A percentile compares a stretch with the other conserved stretches of the same genome.
phyloP scores from a whole-genome alignment of 2,113 vertebrate species.

The Aphyosemion australe region DNA sequence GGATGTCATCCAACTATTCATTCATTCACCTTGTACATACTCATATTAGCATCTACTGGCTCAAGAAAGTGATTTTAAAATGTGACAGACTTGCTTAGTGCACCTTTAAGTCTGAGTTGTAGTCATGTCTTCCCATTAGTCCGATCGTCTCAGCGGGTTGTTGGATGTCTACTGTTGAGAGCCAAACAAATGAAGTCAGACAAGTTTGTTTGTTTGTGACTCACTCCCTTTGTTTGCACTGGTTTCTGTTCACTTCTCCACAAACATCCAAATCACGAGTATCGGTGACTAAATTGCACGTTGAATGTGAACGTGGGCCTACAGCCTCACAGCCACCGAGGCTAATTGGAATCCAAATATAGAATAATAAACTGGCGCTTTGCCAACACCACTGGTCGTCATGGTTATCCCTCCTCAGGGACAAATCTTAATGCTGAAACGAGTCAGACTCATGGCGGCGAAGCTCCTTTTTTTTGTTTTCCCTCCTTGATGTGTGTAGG shows the following conservation, averaged over 20 bases:
- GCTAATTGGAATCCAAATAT: conserved; percentile 73
- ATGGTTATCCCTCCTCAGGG: conserved; percentile 67
- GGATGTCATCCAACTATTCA: no score
- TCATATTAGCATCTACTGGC: no score
- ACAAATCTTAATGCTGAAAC: conserved; percentile 55
- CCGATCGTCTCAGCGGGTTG: conserved; percentile 15
- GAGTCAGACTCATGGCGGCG: conserved; percentile 41
- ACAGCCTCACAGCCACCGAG: conserved; percentile 42
- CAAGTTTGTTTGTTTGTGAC: conserved; percentile 32
- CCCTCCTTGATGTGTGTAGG: conserved; percentile 38
- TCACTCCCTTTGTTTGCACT: conserved; percentile 41
- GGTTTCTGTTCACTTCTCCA: conserved; percentile 33
- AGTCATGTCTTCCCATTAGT: conserved; percentile 19
- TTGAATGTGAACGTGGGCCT: conserved; percentile 35
- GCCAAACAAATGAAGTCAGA: conserved; percentile 34
- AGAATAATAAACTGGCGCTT: conserved; percentile 63
- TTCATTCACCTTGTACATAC: no score
- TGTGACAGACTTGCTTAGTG: no score
- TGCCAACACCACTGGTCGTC: conserved; percentile 58
- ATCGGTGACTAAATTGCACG: conserved; percentile 40
- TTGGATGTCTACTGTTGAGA: background rate
- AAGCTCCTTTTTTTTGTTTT: conserved; percentile 12
- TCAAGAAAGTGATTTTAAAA: no score
- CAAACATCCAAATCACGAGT: conserved; percentile 38
- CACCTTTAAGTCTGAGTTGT: background rate